Percentiles rank a stretch among this genome's conserved stretches.
phyloP scores from a whole-genome alignment of 2,888 invertebrate species.

The Neria commutata region DNA sequence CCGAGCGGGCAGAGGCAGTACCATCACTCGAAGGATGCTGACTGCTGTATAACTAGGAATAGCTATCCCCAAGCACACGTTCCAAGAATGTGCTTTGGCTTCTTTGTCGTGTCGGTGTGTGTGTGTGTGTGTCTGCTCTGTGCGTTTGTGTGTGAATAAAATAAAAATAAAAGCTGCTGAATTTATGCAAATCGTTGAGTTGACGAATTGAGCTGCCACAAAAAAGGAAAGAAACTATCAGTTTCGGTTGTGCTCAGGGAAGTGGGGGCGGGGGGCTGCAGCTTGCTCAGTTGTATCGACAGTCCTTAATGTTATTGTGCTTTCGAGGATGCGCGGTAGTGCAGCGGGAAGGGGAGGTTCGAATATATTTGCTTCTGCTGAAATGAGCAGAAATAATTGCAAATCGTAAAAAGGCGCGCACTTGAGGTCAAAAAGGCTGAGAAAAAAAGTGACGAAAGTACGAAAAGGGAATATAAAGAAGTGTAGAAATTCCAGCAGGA shows the following conservation, averaged over 20 bases:
- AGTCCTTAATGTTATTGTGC: background rate
- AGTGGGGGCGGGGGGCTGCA: too few species aligned
- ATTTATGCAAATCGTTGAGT: slow-evolving; percentile 46
- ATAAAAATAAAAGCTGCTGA: slow-evolving; percentile 24
- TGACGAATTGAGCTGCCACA: too few species aligned
- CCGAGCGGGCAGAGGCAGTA: background rate
- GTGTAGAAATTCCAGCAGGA: slow-evolving; percentile 32
- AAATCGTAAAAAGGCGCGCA: slow-evolving; percentile 47
- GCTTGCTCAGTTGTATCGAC: background rate
- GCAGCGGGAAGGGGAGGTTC: slow-evolving; percentile 34
- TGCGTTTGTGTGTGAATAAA: slow-evolving; percentile 31
- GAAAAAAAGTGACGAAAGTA: too few species aligned
- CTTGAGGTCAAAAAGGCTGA: too few species aligned
- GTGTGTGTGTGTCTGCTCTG: background rate
- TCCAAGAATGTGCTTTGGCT: too few species aligned
- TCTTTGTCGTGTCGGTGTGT: too few species aligned
- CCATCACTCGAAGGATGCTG: background rate
- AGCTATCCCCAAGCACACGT: too few species aligned
- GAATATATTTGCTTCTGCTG: slow-evolving; percentile 43
- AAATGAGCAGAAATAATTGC: slow-evolving; percentile 53
- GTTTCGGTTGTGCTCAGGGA: too few species aligned
- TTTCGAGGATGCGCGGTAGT: slow-evolving; percentile 41
- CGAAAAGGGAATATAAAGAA: slow-evolving; percentile 1
- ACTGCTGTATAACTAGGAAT: background rate
- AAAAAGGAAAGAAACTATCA: background rate